Base-by-base conservation (phyloP, 1,140 invertebrate genomes). In the Mylabris phalerata region DNA sequence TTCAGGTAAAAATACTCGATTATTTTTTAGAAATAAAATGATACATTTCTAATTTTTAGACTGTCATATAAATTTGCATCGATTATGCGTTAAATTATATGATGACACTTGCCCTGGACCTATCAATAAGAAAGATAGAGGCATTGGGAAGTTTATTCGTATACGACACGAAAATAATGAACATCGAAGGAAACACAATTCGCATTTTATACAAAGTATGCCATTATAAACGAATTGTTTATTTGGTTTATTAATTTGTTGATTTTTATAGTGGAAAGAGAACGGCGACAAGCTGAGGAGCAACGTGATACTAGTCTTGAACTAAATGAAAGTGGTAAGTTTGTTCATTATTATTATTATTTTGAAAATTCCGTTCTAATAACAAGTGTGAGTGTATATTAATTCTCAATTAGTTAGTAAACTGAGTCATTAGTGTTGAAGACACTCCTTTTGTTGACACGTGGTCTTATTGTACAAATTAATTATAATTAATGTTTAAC, bases 1-100 rank as follows among this genome's bases (percentile, higher is more conserved):
- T 78, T 82, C 84, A 69, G 84, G 89, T 93, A 78, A 80, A 49
- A 50, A 38, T 19, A 19, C 19, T 19, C 19, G 19, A 19, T 19
- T 19, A 13, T 63, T 26, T 54, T 32, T 5, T 32, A 3, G 32
- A 32, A 32, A 32, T 5, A 63, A 38, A 19, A 19, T 19, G 19
- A 26, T 24, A 51, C 27, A 50, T 67, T 66, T 54, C 67, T 32
- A 32, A 32, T 61, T 69, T 60, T 59, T 73, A 92, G 93, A 90
- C 75, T 96, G 93, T 80, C 85, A 87, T 68, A 81, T 95, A 63
- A 91, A 92, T 67, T 84, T 95, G 65, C 93, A 96, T 78, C 86
- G 92, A 64, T 75, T 79, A 49, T 96, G 93, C 77, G 85, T 90
- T 19, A 84, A 85, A 69, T 76, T 82, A 7, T 84, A 95, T 52